Conservation (phyloP, 2,888 invertebrate species). For the Cryptosula pallasiana region DNA sequence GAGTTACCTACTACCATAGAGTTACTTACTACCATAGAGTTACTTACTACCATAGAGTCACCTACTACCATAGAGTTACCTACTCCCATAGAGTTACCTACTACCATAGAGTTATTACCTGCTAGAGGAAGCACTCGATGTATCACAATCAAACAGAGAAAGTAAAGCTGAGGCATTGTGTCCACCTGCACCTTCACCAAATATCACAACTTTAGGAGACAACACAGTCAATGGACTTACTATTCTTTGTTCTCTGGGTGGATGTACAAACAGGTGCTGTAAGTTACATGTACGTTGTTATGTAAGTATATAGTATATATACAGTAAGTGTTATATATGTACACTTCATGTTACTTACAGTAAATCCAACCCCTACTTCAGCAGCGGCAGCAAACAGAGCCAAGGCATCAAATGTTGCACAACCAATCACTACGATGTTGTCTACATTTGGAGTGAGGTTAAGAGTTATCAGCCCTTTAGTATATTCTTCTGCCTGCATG, state of each 20-base stretch:
- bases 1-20: no score
- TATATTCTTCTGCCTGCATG: background rate
- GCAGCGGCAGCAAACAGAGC: conserved; percentile 2
- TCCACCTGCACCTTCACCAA: background rate
- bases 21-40: no score
- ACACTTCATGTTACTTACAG: no score
- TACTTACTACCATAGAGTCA: no score
- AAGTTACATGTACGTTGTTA: no score
- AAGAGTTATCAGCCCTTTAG: background rate
- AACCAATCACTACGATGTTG: background rate
- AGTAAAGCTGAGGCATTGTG: background rate
- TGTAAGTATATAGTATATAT: no score
- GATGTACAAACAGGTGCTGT: background rate
- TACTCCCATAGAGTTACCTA: no score
- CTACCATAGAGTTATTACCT: no score
- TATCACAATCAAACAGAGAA: background rate
- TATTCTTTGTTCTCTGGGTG: background rate
- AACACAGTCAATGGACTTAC: background rate
- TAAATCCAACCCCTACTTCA: background rate
- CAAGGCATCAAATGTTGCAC: background rate
- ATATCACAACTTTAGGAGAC: background rate
- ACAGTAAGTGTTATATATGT: no score
- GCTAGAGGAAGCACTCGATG: background rate
- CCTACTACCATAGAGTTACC: no score
- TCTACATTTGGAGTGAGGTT: background rate